phyloP scores from a whole-genome alignment of 2,888 invertebrate genomes.

The Cantharis flavilabris region DNA sequence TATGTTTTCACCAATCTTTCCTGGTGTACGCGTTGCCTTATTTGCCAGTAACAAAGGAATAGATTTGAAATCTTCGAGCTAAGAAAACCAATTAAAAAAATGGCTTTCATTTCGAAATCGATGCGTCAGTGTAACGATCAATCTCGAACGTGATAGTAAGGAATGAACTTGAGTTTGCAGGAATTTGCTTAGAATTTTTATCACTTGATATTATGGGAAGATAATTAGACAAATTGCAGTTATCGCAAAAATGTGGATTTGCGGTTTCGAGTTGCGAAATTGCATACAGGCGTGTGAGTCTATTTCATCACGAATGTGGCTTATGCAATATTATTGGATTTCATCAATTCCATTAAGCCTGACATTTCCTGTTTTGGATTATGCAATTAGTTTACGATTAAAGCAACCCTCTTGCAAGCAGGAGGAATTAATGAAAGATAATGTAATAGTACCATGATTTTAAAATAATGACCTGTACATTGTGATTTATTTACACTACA shows the following conservation, averaged over 20 bases:
- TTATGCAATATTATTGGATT: neutral
- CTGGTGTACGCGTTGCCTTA: neutral
- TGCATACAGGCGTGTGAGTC: neutral
- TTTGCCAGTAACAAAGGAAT: neutral
- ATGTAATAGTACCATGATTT: too few species aligned
- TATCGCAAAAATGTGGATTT: neutral
- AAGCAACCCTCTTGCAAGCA: neutral
- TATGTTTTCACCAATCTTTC: neutral
- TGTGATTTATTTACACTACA: too few species aligned
- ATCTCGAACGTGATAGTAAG: neutral
- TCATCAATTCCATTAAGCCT: neutral
- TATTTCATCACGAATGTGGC: neutral
- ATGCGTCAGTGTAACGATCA: neutral
- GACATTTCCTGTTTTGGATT: neutral
- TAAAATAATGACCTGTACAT: too few species aligned
- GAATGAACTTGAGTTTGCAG: neutral
- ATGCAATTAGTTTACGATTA: neutral
- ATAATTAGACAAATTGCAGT: neutral
- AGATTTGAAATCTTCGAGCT: neutral
- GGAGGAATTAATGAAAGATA: too few species aligned
- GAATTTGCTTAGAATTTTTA: neutral
- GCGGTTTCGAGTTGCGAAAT: neutral
- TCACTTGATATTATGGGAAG: neutral
- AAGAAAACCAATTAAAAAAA: neutral
- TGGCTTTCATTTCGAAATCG: neutral